A percentile compares a stretch with the other conserved stretches of the same genome.
Conservation (phyloP, 2,888 invertebrate species). For the Drosophila affinis region DNA sequence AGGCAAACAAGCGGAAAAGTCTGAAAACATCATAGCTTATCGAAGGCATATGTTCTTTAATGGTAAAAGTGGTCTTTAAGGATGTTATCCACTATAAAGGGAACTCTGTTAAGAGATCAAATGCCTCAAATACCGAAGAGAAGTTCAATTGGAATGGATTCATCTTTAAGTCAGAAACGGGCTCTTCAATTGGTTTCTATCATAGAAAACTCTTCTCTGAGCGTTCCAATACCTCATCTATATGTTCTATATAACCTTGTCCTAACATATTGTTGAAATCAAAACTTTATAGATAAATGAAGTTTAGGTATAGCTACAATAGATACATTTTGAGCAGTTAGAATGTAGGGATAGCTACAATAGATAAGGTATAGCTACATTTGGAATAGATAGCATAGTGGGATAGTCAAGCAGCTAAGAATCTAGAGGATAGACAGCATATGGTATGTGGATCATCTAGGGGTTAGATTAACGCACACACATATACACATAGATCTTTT, state of each 20-base stretch:
- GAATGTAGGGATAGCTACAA: background rate
- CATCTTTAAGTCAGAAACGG: too few species aligned
- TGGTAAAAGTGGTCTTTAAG: too few species aligned
- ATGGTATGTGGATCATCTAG: background rate
- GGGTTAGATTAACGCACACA: slow-evolving; percentile 22
- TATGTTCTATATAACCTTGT: background rate
- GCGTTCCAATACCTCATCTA: background rate
- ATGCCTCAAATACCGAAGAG: too few species aligned
- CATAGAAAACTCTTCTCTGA: too few species aligned
- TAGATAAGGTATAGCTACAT: too few species aligned
- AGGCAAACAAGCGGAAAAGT: too few species aligned
- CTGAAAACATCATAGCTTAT: too few species aligned
- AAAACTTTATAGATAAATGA: background rate
- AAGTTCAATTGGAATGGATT: too few species aligned
- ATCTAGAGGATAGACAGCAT: background rate
- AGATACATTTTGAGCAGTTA: background rate
- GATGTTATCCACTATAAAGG: too few species aligned
- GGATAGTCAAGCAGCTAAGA: background rate
- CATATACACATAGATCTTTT: slow-evolving; percentile 6
- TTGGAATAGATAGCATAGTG: background rate
- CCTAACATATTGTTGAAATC: background rate
- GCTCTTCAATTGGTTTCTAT: too few species aligned
- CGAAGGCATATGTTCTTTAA: too few species aligned
- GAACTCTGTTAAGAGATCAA: too few species aligned
- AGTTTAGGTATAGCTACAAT: background rate